Evolutionary conservation across 1,140 invertebrate genomes (phyloP).

Genomic region (Leucophenga varia): DNA sequence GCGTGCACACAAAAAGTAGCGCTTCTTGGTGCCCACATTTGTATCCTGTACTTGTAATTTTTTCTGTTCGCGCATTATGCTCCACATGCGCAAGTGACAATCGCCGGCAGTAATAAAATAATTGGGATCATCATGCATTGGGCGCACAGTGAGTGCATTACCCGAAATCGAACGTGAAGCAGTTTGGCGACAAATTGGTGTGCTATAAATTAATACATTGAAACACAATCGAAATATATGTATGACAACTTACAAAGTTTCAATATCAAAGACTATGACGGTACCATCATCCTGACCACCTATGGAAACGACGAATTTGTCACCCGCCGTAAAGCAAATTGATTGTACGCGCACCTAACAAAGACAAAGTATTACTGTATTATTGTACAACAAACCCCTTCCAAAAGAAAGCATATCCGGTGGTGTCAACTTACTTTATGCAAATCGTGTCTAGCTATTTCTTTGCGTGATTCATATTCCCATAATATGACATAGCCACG

Average conservation of each 20-base stretch:
- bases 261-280: conserved; percentile 74
- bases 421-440: conserved; percentile 67
- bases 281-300: conserved; percentile 87
- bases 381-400: too few species aligned
- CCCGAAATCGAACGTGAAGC: conserved; percentile 69
- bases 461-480: conserved; percentile 70
- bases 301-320: conserved; percentile 78
- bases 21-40: conserved; percentile 68
- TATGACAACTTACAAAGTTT: conserved; percentile 56
- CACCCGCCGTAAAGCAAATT: conserved; percentile 77
- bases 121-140: conserved; percentile 60
- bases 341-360: conserved; percentile 72
- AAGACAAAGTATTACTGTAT: background rate
- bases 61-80: conserved; percentile 68
- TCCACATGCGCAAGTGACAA: conserved; percentile 72
- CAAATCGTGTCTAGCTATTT: conserved; percentile 70
- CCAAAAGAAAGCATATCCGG: background rate
- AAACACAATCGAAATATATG: background rate
- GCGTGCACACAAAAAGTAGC: conserved; percentile 66
- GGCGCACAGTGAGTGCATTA: conserved; percentile 62
- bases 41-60: conserved; percentile 72
- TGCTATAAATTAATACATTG: conserved; percentile 19
- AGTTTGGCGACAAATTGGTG: conserved; percentile 66
- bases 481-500: conserved; percentile 86
- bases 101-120: conserved; percentile 75